A percentile compares a stretch with the other conserved stretches of the same genome.
Conservation (phyloP, 2,113 vertebrate genomes). For the Callaeas wilsoni region DNA sequence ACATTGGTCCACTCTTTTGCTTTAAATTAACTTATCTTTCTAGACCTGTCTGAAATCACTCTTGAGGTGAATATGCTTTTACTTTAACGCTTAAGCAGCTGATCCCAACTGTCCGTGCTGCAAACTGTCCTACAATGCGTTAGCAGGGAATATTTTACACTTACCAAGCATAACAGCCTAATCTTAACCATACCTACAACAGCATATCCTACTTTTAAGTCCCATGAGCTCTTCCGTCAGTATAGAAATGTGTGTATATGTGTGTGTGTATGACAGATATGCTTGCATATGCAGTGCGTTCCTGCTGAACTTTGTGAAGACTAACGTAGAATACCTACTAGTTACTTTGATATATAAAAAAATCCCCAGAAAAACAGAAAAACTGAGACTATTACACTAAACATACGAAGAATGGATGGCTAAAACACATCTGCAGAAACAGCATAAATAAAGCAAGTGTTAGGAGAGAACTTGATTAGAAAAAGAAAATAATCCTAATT, state of each 20-base stretch:
- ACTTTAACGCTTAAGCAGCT: not conserved
- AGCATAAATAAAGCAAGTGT: not conserved
- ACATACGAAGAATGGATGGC: not conserved
- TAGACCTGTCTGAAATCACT: not conserved
- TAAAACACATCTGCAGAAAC: not conserved
- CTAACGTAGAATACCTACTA: not conserved
- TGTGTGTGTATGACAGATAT: not conserved
- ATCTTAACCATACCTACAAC: not conserved
- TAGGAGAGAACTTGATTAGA: not conserved
- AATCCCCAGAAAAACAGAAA: not conserved
- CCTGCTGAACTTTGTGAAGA: not conserved
- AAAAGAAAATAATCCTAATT: conserved; percentile 53
- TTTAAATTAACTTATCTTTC: not conserved
- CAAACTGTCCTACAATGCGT: not conserved
- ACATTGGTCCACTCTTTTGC: not conserved
- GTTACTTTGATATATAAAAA: not conserved
- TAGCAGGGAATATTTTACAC: not conserved
- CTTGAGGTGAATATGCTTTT: not conserved
- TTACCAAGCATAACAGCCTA: not conserved
- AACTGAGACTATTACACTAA: not conserved
- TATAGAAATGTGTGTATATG: not conserved
- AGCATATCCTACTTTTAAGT: not conserved
- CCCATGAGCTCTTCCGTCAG: not conserved
- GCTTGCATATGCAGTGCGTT: not conserved
- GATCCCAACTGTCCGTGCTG: not conserved